Evolutionary conservation across 2,888 invertebrate species (phyloP), one percentile per base, ranked within the genome.

Genomic region (Uropetala carovei): DNA sequence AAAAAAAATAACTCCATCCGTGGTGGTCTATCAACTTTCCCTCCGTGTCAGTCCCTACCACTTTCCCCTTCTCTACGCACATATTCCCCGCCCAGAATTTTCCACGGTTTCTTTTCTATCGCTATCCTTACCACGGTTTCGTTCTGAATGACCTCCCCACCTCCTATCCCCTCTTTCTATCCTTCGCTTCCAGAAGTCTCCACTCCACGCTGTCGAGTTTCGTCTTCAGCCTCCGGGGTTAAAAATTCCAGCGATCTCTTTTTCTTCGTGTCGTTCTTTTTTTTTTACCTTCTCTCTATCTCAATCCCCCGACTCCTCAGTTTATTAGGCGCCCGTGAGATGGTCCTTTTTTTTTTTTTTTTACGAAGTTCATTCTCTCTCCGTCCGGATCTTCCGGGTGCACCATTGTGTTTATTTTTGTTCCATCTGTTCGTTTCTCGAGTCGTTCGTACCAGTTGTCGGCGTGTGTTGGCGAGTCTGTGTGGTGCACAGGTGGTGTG

Each of bases 351-450:
- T 56, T 57, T 43, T 56, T n/a, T n/a, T n/a, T n/a, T n/a, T 64
- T 18, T 64, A n/a, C 7, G 64, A 64, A 10, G 83, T n/a, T 43
- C 85, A 56, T 30, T 16, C 27, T 27, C 60, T 7, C 14, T 60
- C 30, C 86, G 43, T 18, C 27, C 27, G 43, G 89, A 64, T 89
- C 89, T 89, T 89, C 89, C 89, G 89, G 89, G 89, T 89, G 64
- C 22, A n/a, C n/a, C n/a, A 13, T 18, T 30, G 64, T 89, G 89
- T 89, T 89, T 89, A 89, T 89, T 89, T 89, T 89, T 27, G 64
- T 60, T 56, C 89, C 89, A 89, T 64, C 89, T 64, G 56, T 68
- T 89, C 68, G 11, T 60, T 16, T 43, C 89, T 64, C 64, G 89
- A 43, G 89, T 27, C 68, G 68, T 9, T n/a, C 22, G 75, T 27